Base-by-base conservation (phyloP, 2,888 invertebrate genomes). In the Frankliniella intonsa region DNA sequence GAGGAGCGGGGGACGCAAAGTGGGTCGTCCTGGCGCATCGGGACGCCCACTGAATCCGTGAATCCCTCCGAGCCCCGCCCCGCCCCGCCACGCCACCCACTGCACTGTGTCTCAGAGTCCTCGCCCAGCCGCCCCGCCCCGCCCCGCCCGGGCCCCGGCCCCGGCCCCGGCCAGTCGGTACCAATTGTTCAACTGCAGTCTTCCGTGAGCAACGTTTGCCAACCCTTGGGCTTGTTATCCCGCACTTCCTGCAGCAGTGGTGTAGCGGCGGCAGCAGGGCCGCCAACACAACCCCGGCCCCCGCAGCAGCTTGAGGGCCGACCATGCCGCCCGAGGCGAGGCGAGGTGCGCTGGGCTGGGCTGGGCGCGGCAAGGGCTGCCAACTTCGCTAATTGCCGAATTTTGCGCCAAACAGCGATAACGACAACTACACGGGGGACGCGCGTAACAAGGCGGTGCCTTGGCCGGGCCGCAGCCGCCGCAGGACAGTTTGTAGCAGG, bases 181-280 rank as follows among this genome's bases (percentile, higher is more conserved):
- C 69, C 69, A 76, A 76, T 25, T 76, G 69, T 76, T 76, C 69
- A 76, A 22, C 69, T 76, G 69, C 69, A 76, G 69, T 62, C 62
- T 17, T 17, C 62, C 62, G 62, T 19, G 62, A 62, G 62, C 14
- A 62, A 17, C 17, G 62, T 62, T 62, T 17, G 69, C 69, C 69
- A 76, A 76, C 69, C 69, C 69, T 76, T 76, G 69, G 62, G 19
- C 69, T 76, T 22, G 69, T 12, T 76, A 62, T 62, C 62, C 69
- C 69, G 25, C 8, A 22, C 69, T 76, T 55, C 62, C 17, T 62
- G 62, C 17, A 55, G 55, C 14, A 62, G 62, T 62, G 19, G 38
- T 38, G 38, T 38, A 38, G 38, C 38, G 38, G 38, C 62, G 62
- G 55, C 55, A 9, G 10, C 51, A 17, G 55, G 55, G 12, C 55